A percentile compares a stretch with the other conserved stretches of the same genome.
These are phyloP conservation scores for Lottia scabra DNA, from an alignment of 2,888 invertebrate species.

Conservation along the genomic window DNA sequence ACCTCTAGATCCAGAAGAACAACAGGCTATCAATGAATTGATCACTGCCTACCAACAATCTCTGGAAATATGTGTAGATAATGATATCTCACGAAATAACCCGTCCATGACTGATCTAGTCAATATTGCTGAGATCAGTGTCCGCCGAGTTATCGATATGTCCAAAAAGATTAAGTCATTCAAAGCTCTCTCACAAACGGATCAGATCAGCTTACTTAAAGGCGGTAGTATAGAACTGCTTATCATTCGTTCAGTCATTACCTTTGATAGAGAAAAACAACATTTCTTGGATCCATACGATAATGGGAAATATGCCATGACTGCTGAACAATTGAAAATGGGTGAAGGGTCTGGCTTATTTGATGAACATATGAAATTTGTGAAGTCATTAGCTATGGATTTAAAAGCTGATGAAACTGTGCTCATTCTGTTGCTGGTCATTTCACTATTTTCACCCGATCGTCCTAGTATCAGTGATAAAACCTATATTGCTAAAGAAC, in stretches of 20 bases:
- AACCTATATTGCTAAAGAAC: conserved; percentile 63
- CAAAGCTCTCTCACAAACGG: conserved; percentile 94
- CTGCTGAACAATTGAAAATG: conserved; percentile 89
- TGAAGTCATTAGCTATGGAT: conserved; percentile 80
- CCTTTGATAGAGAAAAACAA: conserved; percentile 89
- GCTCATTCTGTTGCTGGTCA: conserved; percentile 91
- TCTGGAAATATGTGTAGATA: conserved; percentile 64
- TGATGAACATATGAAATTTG: conserved; percentile 69
- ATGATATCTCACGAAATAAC: conserved; percentile 54
- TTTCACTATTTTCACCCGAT: conserved; percentile 89
- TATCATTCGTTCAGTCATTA: conserved; percentile 92
- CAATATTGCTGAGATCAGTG: conserved; percentile 71
- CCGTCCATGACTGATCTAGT: conserved; percentile 65
- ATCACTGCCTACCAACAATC: conserved; percentile 63
- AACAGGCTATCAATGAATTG: conserved; percentile 62
- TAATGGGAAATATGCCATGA: conserved; percentile 77
- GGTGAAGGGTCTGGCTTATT: conserved; percentile 72
- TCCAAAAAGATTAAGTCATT: conserved; percentile 79
- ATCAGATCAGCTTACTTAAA: conserved; percentile 90
- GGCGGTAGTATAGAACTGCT: conserved; percentile 97
- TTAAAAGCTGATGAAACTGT: conserved; percentile 88
- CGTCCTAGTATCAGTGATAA: conserved; percentile 77
- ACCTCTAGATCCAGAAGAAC: conserved; percentile 58
- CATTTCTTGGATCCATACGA: conserved; percentile 81
- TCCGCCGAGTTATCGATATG: conserved; percentile 80